phyloP scores from a whole-genome alignment of 2,888 invertebrate genomes.

The Notocelia uddmanniana region DNA sequence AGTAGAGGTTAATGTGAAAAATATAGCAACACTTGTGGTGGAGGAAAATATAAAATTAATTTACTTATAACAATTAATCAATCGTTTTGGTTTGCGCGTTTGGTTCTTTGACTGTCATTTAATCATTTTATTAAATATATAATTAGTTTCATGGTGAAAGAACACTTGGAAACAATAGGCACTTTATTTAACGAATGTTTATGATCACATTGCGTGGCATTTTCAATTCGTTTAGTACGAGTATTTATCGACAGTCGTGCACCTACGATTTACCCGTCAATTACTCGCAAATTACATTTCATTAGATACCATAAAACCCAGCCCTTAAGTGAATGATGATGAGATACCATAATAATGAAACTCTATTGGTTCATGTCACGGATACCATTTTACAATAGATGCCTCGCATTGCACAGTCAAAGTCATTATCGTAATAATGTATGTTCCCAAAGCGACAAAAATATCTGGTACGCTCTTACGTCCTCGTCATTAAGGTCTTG shows the following conservation, averaged over 20 bases:
- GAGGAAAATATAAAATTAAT: conserved; percentile 1
- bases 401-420: no score
- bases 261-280: neutral
- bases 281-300: neutral
- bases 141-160: neutral
- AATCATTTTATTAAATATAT: neutral
- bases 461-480: no score
- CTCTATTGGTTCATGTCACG: neutral
- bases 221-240: neutral
- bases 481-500: no score
- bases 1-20: neutral
- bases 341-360: neutral
- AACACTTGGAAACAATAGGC: neutral
- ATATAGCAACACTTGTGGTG: neutral
- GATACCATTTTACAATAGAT: neutral
- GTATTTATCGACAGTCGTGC: neutral
- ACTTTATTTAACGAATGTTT: neutral
- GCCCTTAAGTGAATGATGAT: no score
- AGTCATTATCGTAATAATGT: no score
- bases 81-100: no score
- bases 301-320: neutral
- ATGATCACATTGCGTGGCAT: neutral
- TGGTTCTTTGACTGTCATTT: neutral
- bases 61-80: conserved; percentile 6
- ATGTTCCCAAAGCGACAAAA: no score